Conservation (phyloP, 2,797 vertebrate species). For the Champsocephalus gunnari region DNA sequence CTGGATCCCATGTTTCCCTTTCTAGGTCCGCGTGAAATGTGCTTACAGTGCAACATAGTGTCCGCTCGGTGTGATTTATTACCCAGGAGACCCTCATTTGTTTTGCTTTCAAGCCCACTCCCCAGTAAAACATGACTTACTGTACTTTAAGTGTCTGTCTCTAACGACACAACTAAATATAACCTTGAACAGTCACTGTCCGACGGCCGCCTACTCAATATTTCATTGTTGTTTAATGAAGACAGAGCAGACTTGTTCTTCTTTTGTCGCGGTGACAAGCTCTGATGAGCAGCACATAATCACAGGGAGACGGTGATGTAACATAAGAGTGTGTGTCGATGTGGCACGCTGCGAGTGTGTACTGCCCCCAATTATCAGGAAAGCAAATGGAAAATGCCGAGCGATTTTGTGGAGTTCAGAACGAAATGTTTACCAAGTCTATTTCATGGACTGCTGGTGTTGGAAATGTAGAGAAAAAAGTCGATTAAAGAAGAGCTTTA, state of each 20-base stretch:
- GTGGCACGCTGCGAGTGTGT: constrained; percentile 30
- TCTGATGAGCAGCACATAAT: constrained; percentile 56
- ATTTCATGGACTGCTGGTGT: constrained; percentile 79
- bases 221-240: constrained; percentile 66
- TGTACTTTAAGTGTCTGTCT: constrained; percentile 51
- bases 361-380: constrained; percentile 47
- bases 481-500: constrained; percentile 29
- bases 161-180: constrained; percentile 76
- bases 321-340: constrained; percentile 46
- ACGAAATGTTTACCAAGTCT: constrained; percentile 54
- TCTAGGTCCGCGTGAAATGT: constrained; percentile 67
- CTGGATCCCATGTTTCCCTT: constrained; percentile 43
- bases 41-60: constrained; percentile 75
- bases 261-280: constrained; percentile 59
- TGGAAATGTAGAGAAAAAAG: constrained; percentile 52
- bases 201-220: constrained; percentile 61
- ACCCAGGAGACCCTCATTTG: constrained; percentile 74
- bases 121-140: constrained; percentile 78
- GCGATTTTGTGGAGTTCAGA: constrained; percentile 48
- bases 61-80: constrained; percentile 77
- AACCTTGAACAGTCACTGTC: constrained; percentile 69
- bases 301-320: constrained; percentile 45
- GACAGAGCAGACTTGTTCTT: constrained; percentile 38
- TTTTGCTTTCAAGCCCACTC: constrained; percentile 77
- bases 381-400: constrained; percentile 54